Percentiles rank a stretch among this genome's conserved stretches.
phyloP scores from a whole-genome alignment of 2,797 vertebrate genomes.

The Scyliorhinus canicula region DNA sequence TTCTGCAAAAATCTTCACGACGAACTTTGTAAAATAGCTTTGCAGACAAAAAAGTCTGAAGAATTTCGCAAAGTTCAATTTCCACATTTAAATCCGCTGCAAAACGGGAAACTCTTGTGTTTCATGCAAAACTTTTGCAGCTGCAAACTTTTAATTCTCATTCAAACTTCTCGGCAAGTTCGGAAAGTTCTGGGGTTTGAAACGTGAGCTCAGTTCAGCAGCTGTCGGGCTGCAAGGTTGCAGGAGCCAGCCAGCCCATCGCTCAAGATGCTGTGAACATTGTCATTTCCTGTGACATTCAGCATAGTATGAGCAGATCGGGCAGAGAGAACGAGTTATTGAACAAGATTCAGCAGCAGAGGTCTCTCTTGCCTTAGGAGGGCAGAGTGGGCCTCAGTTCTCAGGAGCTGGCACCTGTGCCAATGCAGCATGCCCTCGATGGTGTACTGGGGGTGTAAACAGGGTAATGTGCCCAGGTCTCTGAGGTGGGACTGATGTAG shows the following conservation, averaged over 20 bases:
- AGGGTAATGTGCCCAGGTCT: neutral
- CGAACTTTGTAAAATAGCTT: neutral
- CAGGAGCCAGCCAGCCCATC: no score
- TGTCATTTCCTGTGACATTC: neutral
- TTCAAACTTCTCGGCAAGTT: no score
- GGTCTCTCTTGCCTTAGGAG: no score
- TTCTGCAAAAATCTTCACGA: neutral
- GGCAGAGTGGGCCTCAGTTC: no score
- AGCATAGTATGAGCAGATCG: neutral
- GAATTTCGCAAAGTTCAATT: neutral
- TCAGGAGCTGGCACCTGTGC: neutral
- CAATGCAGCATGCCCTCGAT: neutral
- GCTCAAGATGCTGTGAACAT: no score
- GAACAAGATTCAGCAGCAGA: no score
- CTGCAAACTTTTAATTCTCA: neutral
- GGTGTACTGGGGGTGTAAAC: neutral
- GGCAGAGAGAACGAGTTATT: neutral
- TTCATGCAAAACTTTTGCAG: no score
- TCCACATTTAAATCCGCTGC: neutral
- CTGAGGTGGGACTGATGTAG: no score
- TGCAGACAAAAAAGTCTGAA: neutral
- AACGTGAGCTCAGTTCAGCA: neutral
- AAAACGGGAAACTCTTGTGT: no score
- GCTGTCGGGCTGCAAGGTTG: no score
- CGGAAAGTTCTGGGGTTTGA: neutral